These are phyloP conservation scores for Vespertilio murinus DNA, from an alignment of 2,797 vertebrate species.

Conservation along the genomic window DNA sequence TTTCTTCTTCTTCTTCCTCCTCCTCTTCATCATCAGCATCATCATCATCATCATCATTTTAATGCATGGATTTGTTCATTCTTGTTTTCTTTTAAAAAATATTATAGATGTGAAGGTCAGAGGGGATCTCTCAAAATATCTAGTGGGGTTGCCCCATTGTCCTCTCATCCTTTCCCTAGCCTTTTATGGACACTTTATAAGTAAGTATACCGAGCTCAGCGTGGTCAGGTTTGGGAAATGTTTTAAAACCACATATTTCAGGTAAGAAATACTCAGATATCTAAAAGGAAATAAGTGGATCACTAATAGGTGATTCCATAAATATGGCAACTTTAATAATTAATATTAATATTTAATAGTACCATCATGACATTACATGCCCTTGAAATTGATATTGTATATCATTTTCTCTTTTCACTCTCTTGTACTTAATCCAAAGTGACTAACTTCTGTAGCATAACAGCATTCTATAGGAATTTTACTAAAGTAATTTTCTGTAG, in stretches of 20 bases:
- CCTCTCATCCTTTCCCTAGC: not conserved
- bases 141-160: not conserved
- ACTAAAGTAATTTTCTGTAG: not conserved
- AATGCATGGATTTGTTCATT: not conserved
- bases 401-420: not conserved
- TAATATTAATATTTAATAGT: not conserved
- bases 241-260: not conserved
- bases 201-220: not conserved
- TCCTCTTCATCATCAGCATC: too few species aligned
- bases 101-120: not conserved
- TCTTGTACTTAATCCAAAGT: slow-evolving; percentile 4
- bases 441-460: not conserved
- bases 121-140: not conserved
- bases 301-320: not conserved
- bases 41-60: not conserved
- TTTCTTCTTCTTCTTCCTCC: not conserved
- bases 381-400: not conserved
- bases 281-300: not conserved
- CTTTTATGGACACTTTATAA: not conserved
- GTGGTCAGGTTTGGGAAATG: not conserved
- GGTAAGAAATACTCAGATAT: not conserved
- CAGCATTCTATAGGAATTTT: not conserved
- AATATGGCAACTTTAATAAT: slow-evolving; percentile 11
- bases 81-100: slow-evolving; percentile 9
- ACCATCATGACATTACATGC: not conserved